Base-by-base conservation (phyloP, 2,797 vertebrate species). In the Strix occidentalis region DNA sequence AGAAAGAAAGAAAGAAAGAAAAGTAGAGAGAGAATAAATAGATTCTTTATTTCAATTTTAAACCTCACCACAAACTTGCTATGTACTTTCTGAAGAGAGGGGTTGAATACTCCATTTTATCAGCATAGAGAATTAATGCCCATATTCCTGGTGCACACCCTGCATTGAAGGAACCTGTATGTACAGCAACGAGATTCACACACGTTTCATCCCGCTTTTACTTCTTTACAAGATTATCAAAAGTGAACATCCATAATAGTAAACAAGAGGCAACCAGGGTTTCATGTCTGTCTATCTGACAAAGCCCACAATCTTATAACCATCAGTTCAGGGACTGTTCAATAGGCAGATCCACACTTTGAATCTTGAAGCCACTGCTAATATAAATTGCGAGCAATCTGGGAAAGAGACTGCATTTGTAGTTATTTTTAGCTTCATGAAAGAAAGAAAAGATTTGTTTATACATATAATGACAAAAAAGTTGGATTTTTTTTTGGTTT, bases 371-470 rank as follows among this genome's bases (percentile, higher is more conserved):
- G 58, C 16, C 57, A 76, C 26, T 53, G 84, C 61, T 96, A 94
- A 92, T 92, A 89, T 10, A 95, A 95, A 92, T 89, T 91, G 89
- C 57, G 74, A 79, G 79, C 61, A 84, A 78, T 88, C 85, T 84
- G 25, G 56, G 78, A 64, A 82, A 90, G 51, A 87, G 28, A 81
- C 17, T 61, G 71, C 64, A 69, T 83, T 80, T 83, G 5, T 37
- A 78, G 35, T 46, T 94, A 95, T 96, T 92, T 95, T 95, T 84
- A 92, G 65, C 77, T 89, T 77, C 20, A 23, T 63, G 69, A 87
- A 93, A 93, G 81, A 91, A 95, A 87, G 26, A 93, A 89, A 37
- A 87, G 50, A 84, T 91, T 84, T 95, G 90, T 91, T 97, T 97
- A 81, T 93, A 83, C 14, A 24, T 71, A 57, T 37, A 23, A 65